Percentiles rank a stretch among this genome's conserved stretches.
These are phyloP conservation scores for Trididemnum miniatum DNA, from an alignment of 23 tunicate species.

Conservation along the genomic window DNA sequence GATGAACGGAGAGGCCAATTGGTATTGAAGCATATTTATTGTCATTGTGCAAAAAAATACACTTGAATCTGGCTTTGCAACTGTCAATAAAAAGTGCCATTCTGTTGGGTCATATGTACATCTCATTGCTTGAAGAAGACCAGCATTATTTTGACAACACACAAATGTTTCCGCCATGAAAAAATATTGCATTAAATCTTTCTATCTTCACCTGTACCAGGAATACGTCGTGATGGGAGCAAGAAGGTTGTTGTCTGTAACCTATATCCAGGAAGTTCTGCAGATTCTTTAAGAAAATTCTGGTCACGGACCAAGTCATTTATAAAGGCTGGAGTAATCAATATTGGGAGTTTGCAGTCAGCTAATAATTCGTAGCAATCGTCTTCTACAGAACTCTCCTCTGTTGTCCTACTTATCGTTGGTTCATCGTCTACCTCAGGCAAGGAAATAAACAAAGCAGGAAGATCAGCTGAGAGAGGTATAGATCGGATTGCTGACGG, in stretches of 20 bases:
- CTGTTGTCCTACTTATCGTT: background rate
- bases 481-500: background rate
- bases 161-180: background rate
- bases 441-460: background rate
- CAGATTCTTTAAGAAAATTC: background rate
- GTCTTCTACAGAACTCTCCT: background rate
- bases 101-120: background rate
- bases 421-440: background rate
- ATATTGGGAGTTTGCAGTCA: background rate
- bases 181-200: background rate
- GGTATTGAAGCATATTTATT: conserved; percentile 6
- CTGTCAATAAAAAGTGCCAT: conserved; percentile 8
- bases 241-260: background rate
- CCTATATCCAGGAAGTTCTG: background rate
- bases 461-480: background rate
- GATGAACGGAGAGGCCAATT: conserved; percentile 6
- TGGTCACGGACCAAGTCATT: background rate
- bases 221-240: background rate
- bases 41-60: conserved; percentile 7
- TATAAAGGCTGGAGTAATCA: background rate
- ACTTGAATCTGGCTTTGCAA: conserved; percentile 15
- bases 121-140: conserved; percentile 3
- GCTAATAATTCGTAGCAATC: background rate
- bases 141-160: background rate
- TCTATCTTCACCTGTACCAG: background rate